Conservation (phyloP, 2,888 invertebrate genomes). For the Cephus spinipes region DNA sequence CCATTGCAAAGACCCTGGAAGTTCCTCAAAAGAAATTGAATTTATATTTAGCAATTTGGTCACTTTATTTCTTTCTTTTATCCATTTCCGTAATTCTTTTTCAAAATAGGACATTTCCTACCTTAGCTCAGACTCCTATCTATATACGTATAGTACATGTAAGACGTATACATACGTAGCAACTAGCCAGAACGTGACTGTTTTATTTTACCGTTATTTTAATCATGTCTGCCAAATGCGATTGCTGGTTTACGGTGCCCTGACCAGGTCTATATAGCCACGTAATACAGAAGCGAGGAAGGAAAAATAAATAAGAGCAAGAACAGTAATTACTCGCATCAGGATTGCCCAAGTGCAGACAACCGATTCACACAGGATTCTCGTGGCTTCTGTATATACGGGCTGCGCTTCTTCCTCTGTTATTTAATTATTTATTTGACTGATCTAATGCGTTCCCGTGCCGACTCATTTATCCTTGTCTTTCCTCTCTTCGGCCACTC, state of each 20-base stretch:
- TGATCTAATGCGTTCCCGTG: not conserved
- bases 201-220: conserved; percentile 1
- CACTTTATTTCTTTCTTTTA: not conserved
- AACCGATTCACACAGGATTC: not conserved
- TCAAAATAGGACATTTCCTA: not conserved
- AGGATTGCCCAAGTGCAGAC: not conserved
- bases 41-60: not conserved
- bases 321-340: not conserved
- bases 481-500: conserved; percentile 5
- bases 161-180: not conserved
- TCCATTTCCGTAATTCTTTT: not conserved
- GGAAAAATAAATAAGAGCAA: not conserved
- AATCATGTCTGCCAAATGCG: not conserved
- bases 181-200: not conserved
- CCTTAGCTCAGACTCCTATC: no score
- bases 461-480: not conserved
- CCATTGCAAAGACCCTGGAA: not conserved
- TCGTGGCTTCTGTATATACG: not conserved
- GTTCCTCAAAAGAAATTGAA: not conserved
- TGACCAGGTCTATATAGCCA: not conserved
- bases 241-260: not conserved
- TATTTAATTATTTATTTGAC: not conserved
- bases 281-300: not conserved
- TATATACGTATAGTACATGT: not conserved
- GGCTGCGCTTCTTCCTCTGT: not conserved